phyloP scores from a whole-genome alignment of 2,113 vertebrate genomes.

The Poeciliopsis retropinna region DNA sequence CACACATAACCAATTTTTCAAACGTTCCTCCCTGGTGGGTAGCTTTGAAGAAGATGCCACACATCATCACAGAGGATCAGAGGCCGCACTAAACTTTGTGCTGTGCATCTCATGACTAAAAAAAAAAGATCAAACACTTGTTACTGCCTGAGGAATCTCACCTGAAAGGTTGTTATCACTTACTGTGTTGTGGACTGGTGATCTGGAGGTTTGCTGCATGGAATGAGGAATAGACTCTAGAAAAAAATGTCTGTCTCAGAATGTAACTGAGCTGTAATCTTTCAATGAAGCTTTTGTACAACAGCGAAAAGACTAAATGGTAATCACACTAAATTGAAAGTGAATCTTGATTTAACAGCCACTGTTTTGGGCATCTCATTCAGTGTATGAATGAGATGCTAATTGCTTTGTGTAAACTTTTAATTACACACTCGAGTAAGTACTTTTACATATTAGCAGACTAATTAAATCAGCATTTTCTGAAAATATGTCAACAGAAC shows the following conservation, averaged over 20 bases:
- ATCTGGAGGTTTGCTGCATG: background rate
- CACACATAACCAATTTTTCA: background rate
- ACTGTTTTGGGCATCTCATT: background rate
- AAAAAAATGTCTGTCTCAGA: background rate
- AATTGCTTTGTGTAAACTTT: constrained; percentile 64
- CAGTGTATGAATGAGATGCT: constrained; percentile 49
- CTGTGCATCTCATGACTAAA: constrained; percentile 13
- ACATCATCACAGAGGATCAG: constrained; percentile 15
- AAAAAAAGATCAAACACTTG: constrained; percentile 30
- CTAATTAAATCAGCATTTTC: constrained; percentile 54
- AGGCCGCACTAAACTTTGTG: constrained; percentile 24
- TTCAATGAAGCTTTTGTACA: background rate
- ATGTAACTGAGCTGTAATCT: background rate
- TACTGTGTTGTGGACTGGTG: background rate
- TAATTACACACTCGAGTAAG: constrained; percentile 55
- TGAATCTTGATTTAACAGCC: constrained; percentile 33
- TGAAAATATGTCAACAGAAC: constrained; percentile 40
- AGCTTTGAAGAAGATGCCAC: constrained; percentile 13
- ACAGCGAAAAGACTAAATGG: background rate
- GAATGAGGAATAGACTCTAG: background rate
- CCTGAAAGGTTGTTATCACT: constrained; percentile 22
- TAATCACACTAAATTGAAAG: background rate
- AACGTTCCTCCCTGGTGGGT: background rate
- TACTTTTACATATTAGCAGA: constrained; percentile 53
- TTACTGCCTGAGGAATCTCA: constrained; percentile 23